Conservation (phyloP, 2,888 invertebrate species). For the Reticulitermes lucifugus region DNA sequence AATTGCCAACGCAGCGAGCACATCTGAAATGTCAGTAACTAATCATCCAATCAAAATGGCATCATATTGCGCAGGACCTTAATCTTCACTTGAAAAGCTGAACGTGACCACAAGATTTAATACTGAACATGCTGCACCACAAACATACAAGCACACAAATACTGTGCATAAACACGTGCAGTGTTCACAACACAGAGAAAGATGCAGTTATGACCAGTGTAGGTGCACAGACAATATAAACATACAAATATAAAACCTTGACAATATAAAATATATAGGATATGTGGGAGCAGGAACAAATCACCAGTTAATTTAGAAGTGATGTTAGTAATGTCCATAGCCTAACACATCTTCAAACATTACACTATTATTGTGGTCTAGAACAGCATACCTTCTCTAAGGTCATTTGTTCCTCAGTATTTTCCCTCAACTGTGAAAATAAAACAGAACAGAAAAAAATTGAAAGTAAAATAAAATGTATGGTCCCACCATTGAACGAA, state of each 20-base stretch:
- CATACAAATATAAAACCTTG: background rate
- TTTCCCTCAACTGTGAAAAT: conserved; percentile 52
- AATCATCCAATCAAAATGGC: no score
- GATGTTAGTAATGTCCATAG: background rate
- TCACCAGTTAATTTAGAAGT: background rate
- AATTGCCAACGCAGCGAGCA: no score
- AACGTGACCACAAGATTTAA: no score
- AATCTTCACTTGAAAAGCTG: no score
- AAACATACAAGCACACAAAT: no score
- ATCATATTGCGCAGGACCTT: no score
- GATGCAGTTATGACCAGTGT: background rate
- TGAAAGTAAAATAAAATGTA: conserved; percentile 2
- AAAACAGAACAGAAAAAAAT: conserved; percentile 47
- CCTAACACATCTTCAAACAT: background rate
- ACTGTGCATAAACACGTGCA: no score
- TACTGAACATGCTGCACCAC: no score
- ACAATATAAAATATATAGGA: background rate
- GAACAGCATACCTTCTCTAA: conserved; percentile 49
- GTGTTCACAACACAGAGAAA: no score
- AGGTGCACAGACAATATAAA: background rate
- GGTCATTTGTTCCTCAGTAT: conserved; percentile 47
- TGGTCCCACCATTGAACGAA: background rate
- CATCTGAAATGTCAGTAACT: no score
- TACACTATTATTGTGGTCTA: background rate
- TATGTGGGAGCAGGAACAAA: background rate